phyloP scores from a whole-genome alignment of 1,140 invertebrate genomes.

The Drosophila equinoxialis region DNA sequence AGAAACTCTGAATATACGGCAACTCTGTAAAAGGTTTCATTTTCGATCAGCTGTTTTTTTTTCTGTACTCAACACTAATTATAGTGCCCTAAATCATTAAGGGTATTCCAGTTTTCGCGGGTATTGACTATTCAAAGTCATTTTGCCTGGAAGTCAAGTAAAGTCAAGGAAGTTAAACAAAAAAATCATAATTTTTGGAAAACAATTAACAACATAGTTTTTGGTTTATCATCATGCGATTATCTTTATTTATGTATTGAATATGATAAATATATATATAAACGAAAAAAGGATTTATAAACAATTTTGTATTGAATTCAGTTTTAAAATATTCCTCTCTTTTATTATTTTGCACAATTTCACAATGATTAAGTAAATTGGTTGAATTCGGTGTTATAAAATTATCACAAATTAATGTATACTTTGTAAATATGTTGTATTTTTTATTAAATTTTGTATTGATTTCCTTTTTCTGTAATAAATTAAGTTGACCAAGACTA shows the following conservation, averaged over 20 bases:
- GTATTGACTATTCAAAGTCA: neutral
- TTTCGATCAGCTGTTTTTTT: neutral
- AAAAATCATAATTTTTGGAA: no score
- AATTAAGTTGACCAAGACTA: conserved; percentile 46
- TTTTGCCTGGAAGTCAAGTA: no score
- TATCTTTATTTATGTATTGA: neutral
- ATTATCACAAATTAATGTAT: conserved; percentile 77
- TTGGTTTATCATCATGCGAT: no score
- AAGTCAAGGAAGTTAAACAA: no score
- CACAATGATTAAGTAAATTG: conserved; percentile 17
- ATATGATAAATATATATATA: neutral
- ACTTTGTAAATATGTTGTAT: conserved; percentile 44
- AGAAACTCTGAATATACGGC: neutral
- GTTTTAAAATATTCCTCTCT: neutral
- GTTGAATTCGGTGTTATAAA: conserved; percentile 64
- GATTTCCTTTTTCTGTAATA: conserved; percentile 42
- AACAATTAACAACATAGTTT: no score
- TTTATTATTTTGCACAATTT: neutral
- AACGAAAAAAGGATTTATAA: conserved; percentile 1
- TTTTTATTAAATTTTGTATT: conserved; percentile 55
- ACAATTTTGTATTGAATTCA: neutral
- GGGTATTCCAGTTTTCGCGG: neutral
- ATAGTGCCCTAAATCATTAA: neutral
- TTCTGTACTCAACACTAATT: neutral
- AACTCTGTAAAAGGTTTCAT: neutral